Evolutionary conservation across 2,888 invertebrate genomes (phyloP), one percentile per base, ranked within the genome.

Genomic region (Hofmannophila pseudospretella): DNA sequence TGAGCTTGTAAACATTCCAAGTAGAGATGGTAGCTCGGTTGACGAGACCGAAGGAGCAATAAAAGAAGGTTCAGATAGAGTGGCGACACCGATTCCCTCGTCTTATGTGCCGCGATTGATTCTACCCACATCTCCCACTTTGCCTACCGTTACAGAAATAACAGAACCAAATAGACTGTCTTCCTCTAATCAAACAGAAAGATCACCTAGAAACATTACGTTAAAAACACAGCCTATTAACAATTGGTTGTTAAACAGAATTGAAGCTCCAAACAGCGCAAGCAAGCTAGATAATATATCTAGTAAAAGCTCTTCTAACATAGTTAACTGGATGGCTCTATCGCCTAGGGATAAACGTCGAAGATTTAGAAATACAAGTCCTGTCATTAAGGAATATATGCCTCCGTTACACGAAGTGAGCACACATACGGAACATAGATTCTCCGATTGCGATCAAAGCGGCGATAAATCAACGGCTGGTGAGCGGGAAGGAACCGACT

Each of bases 131-230:
- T 62, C 59, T 1, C 67, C 71, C 10, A 68, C 67, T 26, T 52
- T 85, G 27, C 77, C 85, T 1, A 80, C 81, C 3, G 69, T 85
- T 0, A 69, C 77, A 4, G 85, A 85, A 58, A 47, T 77, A 37
- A 57, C 71, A 7, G 86, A 84, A 49, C 56, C 68, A 0, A 56
- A 48, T 22, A 67, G 55, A 37, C 46, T 47, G 33, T 38, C 41
- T 5, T 42, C 50, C 1, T 38, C 57, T 1, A 42, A 52, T 19
- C 38, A 44, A 26, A 49, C 53, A 2, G 49, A 49, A 30, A 42
- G 46, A 43, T 45, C 51, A 19, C 36, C 41, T 0, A 47, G 49
- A 38, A 38, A 47, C 31, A 9, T 20, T 11, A 37, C 39, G 8
- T 29, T 51, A 30, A 39, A 42, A 25, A 39, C 50, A 40, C 12